These are phyloP conservation scores for Camelus dromedarius DNA, from an alignment of 2,113 vertebrate genomes.

Conservation along the genomic window DNA sequence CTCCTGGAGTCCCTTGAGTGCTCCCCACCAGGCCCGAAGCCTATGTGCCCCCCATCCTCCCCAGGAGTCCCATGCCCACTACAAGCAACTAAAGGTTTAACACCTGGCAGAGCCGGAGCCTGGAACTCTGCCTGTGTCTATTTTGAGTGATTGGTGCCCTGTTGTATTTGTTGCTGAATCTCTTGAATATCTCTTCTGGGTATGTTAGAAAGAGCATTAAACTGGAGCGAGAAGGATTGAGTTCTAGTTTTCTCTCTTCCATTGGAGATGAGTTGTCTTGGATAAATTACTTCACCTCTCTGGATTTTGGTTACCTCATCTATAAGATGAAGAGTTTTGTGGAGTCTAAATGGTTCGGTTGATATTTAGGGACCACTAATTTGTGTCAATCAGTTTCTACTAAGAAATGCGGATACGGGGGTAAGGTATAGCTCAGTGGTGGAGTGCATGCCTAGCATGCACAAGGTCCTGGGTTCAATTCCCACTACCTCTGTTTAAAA, in stretches of 20 bases:
- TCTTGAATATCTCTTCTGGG: not conserved
- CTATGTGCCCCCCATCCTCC: not conserved
- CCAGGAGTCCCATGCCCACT: not conserved
- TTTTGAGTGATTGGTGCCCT: not conserved
- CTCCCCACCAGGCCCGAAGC: not conserved
- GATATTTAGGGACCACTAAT: conserved; percentile 5
- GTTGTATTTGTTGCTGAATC: not conserved
- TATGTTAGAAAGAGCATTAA: not conserved
- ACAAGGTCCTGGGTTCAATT: too few relatives aligned
- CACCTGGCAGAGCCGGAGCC: not conserved
- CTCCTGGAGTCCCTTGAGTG: not conserved
- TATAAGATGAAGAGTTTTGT: conserved; percentile 17
- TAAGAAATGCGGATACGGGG: not conserved
- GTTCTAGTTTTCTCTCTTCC: not conserved
- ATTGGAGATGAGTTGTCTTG: not conserved
- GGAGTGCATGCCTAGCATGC: too few relatives aligned
- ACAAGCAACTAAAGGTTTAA: not conserved
- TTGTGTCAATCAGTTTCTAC: conserved; percentile 34
- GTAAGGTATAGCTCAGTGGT: too few relatives aligned
- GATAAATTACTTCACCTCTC: not conserved
- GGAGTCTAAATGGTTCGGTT: not conserved
- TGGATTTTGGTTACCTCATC: not conserved
- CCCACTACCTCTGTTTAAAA: too few relatives aligned
- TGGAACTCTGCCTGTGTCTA: not conserved
- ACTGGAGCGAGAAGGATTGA: not conserved